phyloP scores from a whole-genome alignment of 2,113 vertebrate genomes.

The Pseudorasbora parva region DNA sequence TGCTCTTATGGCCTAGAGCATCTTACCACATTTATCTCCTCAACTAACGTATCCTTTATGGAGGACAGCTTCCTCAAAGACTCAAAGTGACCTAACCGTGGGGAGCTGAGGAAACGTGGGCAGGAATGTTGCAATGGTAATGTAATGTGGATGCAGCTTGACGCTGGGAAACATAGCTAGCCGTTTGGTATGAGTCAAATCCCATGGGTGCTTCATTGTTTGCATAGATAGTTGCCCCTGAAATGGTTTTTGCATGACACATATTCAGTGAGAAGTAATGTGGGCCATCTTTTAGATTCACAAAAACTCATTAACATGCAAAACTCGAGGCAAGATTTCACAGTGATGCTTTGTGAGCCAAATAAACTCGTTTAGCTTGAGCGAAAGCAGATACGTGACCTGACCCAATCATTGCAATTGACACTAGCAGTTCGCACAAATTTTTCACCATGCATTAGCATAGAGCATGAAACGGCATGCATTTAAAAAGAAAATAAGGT shows the following conservation, averaged over 20 bases:
- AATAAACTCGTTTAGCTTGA: conserved; percentile 10
- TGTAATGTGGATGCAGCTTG: not conserved
- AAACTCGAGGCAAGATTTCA: conserved; percentile 9
- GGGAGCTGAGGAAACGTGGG: conserved; percentile 44
- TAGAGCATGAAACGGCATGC: not conserved
- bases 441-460: not conserved
- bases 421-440: not conserved
- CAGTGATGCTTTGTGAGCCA: conserved; percentile 2
- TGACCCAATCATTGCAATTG: conserved; percentile 20
- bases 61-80: conserved; percentile 60
- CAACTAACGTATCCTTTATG: conserved; percentile 65
- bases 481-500: not conserved
- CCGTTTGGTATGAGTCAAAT: not conserved
- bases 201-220: not conserved
- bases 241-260: conserved; percentile 19
- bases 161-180: not conserved
- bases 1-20: conserved; percentile 78
- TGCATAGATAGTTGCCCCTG: conserved; percentile 1
- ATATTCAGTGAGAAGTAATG: not conserved
- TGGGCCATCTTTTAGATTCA: conserved; percentile 10
- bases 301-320: not conserved
- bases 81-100: conserved; percentile 46
- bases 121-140: conserved; percentile 9
- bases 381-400: conserved; percentile 23
- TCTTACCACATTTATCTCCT: conserved; percentile 78